A percentile compares a stretch with the other conserved stretches of the same genome.
Conservation (phyloP, 2,888 invertebrate genomes). For the Diabrotica balteata region DNA sequence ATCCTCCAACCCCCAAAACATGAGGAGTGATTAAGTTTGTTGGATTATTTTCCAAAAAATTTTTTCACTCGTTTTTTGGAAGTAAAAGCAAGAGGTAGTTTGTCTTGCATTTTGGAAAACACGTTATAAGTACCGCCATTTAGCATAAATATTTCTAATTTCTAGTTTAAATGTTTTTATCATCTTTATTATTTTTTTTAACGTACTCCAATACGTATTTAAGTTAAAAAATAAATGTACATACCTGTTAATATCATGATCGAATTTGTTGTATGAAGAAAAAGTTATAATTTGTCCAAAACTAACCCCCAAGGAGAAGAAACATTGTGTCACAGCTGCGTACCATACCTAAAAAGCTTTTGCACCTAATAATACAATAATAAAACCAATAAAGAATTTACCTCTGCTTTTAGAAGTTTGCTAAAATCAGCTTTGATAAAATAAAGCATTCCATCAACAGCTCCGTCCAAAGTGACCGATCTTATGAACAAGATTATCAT, state of each 20-base stretch:
- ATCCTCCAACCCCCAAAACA: too few relatives aligned
- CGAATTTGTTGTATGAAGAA: conserved; percentile 77
- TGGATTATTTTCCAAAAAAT: too few relatives aligned
- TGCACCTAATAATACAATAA: neutral
- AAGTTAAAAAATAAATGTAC: conserved; percentile 3
- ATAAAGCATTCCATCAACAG: conserved; percentile 76
- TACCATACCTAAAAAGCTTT: conserved; percentile 58
- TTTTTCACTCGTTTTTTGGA: too few relatives aligned
- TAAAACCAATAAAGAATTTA: conserved; percentile 57
- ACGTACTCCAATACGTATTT: too few relatives aligned
- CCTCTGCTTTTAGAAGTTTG: conserved; percentile 73
- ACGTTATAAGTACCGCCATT: too few relatives aligned
- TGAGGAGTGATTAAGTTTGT: too few relatives aligned
- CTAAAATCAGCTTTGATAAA: conserved; percentile 83
- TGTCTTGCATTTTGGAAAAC: too few relatives aligned
- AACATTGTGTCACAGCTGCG: conserved; percentile 79
- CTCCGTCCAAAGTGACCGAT: conserved; percentile 72
- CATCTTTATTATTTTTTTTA: too few relatives aligned
- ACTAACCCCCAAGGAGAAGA: conserved; percentile 79
- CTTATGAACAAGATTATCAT: conserved; percentile 76
- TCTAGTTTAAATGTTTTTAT: too few relatives aligned
- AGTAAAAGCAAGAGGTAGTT: too few relatives aligned
- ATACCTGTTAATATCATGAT: conserved; percentile 65
- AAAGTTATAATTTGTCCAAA: conserved; percentile 82
- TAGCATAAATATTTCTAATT: too few relatives aligned